Conservation (phyloP, 2,797 vertebrate species). For the Gallirallus australis region DNA sequence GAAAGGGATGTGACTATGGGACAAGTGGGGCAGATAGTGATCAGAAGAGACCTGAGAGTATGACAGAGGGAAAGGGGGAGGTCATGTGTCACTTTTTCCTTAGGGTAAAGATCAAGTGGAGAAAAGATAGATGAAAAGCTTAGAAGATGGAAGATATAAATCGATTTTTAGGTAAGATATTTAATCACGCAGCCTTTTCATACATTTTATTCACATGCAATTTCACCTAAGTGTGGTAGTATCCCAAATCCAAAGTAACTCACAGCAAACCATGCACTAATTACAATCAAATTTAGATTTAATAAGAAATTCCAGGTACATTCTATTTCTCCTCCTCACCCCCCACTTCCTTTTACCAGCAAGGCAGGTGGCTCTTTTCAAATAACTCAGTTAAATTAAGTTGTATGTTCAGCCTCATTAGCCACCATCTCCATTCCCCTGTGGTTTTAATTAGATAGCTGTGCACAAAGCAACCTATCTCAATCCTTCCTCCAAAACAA, state of each 20-base stretch:
- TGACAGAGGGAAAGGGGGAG: background rate
- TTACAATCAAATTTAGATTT: background rate
- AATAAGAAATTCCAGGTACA: background rate
- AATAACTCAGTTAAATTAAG: slow-evolving; percentile 36
- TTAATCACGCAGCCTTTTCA: background rate
- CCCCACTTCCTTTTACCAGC: background rate
- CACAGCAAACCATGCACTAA: background rate
- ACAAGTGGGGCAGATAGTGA: background rate
- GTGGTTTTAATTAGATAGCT: background rate
- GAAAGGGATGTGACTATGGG: background rate
- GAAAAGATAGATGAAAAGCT: background rate
- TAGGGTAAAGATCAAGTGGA: background rate
- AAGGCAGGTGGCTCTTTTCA: background rate
- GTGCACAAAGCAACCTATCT: background rate
- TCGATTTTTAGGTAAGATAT: background rate
- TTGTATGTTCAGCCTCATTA: slow-evolving; percentile 54
- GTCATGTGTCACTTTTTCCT: background rate
- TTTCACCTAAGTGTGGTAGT: background rate
- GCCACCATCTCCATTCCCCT: background rate
- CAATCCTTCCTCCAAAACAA: background rate
- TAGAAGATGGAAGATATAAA: background rate
- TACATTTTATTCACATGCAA: background rate
- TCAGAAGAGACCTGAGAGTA: background rate
- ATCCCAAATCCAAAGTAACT: background rate
- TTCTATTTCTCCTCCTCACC: background rate